These are phyloP conservation scores for Aplidium turbinatum DNA, from an alignment of 23 tunicate genomes.

Conservation along the genomic window DNA sequence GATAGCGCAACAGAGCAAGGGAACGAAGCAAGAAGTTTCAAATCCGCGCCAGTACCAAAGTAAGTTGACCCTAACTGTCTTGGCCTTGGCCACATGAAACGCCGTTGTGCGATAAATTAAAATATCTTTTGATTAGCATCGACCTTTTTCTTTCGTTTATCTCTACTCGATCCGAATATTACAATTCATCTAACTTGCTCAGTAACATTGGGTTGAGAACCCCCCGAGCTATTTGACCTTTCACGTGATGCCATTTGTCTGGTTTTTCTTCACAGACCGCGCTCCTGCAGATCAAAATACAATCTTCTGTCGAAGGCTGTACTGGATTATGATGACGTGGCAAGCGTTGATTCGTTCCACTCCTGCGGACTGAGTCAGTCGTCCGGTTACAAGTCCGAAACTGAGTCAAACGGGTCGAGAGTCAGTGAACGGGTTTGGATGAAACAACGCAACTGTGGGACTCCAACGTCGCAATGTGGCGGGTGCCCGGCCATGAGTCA, in stretches of 20 bases:
- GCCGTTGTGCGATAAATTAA: too few species aligned
- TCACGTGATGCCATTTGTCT: background rate
- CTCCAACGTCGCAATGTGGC: slow-evolving; percentile 26
- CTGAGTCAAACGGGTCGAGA: slow-evolving; percentile 25
- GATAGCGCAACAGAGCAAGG: slow-evolving; percentile 58
- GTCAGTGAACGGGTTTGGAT: slow-evolving; percentile 23
- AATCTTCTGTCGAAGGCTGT: background rate
- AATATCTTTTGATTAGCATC: too few species aligned
- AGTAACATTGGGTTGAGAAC: too few species aligned
- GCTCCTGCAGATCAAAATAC: background rate
- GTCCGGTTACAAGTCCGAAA: slow-evolving; percentile 64
- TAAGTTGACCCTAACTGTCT: too few species aligned
- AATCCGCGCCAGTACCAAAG: background rate
- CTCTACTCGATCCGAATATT: background rate
- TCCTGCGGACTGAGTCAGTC: slow-evolving; percentile 21
- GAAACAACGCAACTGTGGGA: slow-evolving; percentile 20
- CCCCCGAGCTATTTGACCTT: background rate
- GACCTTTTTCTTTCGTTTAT: background rate
- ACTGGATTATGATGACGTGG: background rate
- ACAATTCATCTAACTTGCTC: background rate
- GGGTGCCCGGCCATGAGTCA: too few species aligned
- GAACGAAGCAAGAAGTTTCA: background rate
- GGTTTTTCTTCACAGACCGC: background rate
- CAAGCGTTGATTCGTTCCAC: background rate
- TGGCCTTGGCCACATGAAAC: too few species aligned